Conservation (phyloP, 2,888 invertebrate genomes). For the Periphyllus acericola region DNA sequence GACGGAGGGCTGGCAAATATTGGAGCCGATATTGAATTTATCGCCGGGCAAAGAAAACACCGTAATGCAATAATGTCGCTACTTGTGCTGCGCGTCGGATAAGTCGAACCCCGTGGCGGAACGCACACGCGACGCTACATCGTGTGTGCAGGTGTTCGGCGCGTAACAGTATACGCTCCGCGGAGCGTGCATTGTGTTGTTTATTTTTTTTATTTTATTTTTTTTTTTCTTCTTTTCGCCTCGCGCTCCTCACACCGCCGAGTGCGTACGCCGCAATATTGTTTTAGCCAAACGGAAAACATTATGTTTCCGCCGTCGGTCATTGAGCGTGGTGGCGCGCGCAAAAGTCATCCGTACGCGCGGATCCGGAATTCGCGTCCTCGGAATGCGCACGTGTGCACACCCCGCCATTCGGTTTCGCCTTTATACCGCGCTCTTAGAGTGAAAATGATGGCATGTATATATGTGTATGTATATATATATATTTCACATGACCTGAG, state of each 20-base stretch:
- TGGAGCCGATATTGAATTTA: conserved; percentile 44
- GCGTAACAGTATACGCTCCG: background rate
- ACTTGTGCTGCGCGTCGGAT: conserved; percentile 25
- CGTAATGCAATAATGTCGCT: conserved; percentile 43
- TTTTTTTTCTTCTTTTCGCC: background rate
- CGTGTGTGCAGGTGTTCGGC: too few species aligned
- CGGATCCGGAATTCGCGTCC: too few species aligned
- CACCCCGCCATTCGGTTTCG: too few species aligned
- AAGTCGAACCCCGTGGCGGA: conserved; percentile 43
- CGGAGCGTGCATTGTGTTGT: background rate
- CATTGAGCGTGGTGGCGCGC: background rate
- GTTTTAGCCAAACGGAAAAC: conserved; percentile 23
- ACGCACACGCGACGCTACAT: too few species aligned
- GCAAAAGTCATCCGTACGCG: too few species aligned
- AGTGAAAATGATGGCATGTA: too few species aligned
- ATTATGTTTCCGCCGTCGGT: background rate
- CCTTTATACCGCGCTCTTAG: too few species aligned
- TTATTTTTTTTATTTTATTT: background rate
- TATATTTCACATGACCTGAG: too few species aligned
- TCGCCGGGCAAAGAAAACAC: conserved; percentile 45
- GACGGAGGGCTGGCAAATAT: background rate
- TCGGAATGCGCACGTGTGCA: too few species aligned
- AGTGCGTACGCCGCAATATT: background rate
- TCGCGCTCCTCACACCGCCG: background rate
- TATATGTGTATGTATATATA: too few species aligned